Base-by-base conservation (phyloP, 2,888 invertebrate species). In the Ligdia adustata region DNA sequence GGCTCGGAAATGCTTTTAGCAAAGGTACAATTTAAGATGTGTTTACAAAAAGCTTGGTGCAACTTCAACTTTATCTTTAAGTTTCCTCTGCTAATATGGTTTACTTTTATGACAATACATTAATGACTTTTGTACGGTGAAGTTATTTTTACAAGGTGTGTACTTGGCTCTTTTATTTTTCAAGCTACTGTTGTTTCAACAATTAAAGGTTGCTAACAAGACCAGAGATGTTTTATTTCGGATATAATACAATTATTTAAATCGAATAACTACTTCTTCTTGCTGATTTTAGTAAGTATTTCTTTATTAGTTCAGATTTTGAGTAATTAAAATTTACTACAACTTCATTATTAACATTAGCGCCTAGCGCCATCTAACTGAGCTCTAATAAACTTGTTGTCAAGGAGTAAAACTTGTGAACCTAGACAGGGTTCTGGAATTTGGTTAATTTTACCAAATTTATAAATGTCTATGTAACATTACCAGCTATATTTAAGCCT, bases 71-170 rank as follows among this genome's bases (percentile, higher is more conserved):
- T 51, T 27, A 33, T 4, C 22, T 52, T 55, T 43, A 38, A 52
- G 54, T 52, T 46, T 57, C 48, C 41, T 44, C 57, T 49, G 57
- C 57, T 53, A 57, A 60, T 53, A 57, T 51, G 52, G 57, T 41
- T 53, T 33, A 41, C 52, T 55, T 58, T 58, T 58, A 58, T 57
- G 59, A 60, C 59, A 60, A 60, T 60, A 44, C 55, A 49, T 57
- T 55, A 60, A 57, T 57, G 55, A 50, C 52, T 57, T 57, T 52
- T 53, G 51, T 60, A 51, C 29, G 51, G 35, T 24, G 18, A 48
- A 53, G 52, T 49, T 54, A 50, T 57, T 55, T 57, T 57, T 44
- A 46, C 47, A 38, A 51, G 49, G 51, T 38, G 47, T 28, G 33
- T 34, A 31, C 22, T 16, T 18, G 18, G 39, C 27, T 41, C 18